Base-by-base conservation (phyloP, 2,888 invertebrate genomes). In the Meandrusa payeni region DNA sequence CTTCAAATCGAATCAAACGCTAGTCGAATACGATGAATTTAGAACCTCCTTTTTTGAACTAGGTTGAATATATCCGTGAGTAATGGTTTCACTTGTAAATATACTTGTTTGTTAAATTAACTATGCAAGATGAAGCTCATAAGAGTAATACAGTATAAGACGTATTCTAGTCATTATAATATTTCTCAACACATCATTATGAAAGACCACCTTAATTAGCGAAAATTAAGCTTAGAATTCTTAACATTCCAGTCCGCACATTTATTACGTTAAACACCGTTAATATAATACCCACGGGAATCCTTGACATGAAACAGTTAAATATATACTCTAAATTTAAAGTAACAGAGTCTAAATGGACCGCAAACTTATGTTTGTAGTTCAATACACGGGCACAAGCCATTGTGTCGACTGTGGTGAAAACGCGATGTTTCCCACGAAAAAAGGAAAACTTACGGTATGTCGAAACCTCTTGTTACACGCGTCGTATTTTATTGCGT, bases 341-440 rank as follows among this genome's bases (percentile, higher is more conserved):
- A 23, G 9, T 2, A 46, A 59, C 65, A 52, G 49, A 57, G 50
- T 41, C 12, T 54, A 7, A 23, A 19, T 10, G 31, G 42, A 20
- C 0, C 44, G 59, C 51, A 62, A 19, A 51, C 41, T 37, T 52
- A 59, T 46, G 44, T 47, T 47, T 29, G 50, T 39, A 43, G 50
- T 59, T 57, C 57, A 55, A 54, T 61, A 61, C 49, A 61, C 50
- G 47, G 48, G 45, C 48, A 59, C 51, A 54, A 57, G 57, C 59
- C 72, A 80, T 80, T 80, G 77, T 76, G 61, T 53, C 41, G 51
- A 49, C 54, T 59, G 66, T 63, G 69, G 81, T 77, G 85, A 83
- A 83, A 83, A 83, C 74, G 69, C 54, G 54, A 54, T 54, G 60
- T 63, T 83, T 83, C 86, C 78, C 83, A 82, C 83, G 82, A 81